Evolutionary conservation across 2,888 invertebrate species (phyloP), one percentile per base, ranked within the genome.

Genomic region (Ditylenchus weischeri): DNA sequence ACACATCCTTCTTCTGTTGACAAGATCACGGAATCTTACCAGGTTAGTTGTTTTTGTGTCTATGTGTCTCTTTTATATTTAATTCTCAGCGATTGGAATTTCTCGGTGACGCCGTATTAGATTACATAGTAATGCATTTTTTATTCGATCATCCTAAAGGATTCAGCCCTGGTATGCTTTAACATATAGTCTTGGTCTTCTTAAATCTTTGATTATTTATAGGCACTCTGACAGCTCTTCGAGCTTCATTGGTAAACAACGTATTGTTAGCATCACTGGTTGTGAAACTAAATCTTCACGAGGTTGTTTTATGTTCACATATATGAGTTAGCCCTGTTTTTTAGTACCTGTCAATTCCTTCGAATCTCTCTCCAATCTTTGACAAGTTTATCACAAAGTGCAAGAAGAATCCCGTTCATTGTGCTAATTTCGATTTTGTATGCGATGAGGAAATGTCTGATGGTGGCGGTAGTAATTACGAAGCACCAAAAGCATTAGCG

Each of bases 221-320:
- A 43, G 43, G 43, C 5, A 93, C 94, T 0, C 86, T 98, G 65
- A 98, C 98, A 0, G 98, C 98, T 86, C 86, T 78, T 43, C 88
- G 98, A 50, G 96, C 96, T 0, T 96, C 98, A 0, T 87, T 98
- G 18, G 98, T 99, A 65, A 99, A 99, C 84, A 98, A 99, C 51
- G 94, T 72, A 5, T 98, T 96, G 75, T 99, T 99, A 85, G 98
- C 96, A 0, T 93, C 93, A 0, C 85, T 98, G 38, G 95, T 96
- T 0, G 95, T 96, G 0, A 88, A 94, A 57, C 93, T 93, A 84
- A 91, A 92, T 48, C 94, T 96, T 84, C 95, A 99, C 83, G 93
- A 92, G 72, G 79, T 77, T 57, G 6, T 1, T 19, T 3, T 18
- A 18, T 19, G 1, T 84, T 48, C 13, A 54, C 3, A 10, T 5